These are phyloP conservation scores for Glossosoma conforme DNA, from an alignment of 1,140 invertebrate genomes.

Conservation along the genomic window DNA sequence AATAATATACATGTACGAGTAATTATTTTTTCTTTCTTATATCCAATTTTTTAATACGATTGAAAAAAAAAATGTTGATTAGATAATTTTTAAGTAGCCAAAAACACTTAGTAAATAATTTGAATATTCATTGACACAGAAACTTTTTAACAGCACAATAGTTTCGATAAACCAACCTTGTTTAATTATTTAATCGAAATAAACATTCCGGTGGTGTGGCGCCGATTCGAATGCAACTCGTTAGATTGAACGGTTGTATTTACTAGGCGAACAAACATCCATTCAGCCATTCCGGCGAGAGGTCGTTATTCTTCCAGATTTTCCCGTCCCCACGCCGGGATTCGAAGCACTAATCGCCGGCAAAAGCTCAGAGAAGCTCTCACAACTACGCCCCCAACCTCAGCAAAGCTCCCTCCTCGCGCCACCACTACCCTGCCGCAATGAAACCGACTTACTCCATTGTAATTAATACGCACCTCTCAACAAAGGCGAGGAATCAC, in stretches of 20 bases:
- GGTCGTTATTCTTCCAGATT: conserved; percentile 26
- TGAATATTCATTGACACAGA: too few relatives aligned
- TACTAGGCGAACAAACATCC: conserved; percentile 1
- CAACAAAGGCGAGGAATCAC: conserved; percentile 25
- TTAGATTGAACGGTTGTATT: background rate
- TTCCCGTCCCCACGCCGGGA: conserved; percentile 22
- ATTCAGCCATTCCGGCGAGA: conserved; percentile 11
- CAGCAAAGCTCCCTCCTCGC: background rate
- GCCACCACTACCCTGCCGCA: background rate
- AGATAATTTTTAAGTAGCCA: too few relatives aligned
- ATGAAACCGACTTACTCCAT: conserved; percentile 25
- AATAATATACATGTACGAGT: too few relatives aligned
- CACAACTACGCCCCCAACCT: background rate
- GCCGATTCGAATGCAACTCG: too few relatives aligned
- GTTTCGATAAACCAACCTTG: too few relatives aligned
- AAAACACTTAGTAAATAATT: too few relatives aligned
- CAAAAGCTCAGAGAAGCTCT: conserved; percentile 25
- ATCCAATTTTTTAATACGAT: too few relatives aligned
- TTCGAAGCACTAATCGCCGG: conserved; percentile 28
- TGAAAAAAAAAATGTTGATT: too few relatives aligned
- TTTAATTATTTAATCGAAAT: too few relatives aligned
- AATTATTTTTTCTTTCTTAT: too few relatives aligned
- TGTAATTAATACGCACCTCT: conserved; percentile 28
- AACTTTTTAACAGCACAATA: too few relatives aligned
- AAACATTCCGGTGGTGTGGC: too few relatives aligned